Base-by-base conservation (phyloP, 2,113 vertebrate species). In the Nansenia antarctica region DNA sequence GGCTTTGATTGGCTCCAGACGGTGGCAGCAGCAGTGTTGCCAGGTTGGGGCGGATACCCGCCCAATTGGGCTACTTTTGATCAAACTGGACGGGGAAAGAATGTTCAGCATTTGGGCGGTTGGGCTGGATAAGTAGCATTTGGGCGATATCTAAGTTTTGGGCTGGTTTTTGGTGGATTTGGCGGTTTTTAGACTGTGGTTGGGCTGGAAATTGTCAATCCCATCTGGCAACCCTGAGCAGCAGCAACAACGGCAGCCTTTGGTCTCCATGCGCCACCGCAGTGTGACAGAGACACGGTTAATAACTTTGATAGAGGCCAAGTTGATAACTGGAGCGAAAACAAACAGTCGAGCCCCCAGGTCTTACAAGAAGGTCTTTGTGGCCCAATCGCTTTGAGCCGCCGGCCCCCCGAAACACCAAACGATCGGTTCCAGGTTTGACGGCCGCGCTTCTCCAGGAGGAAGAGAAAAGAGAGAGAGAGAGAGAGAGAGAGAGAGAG, bases 351-450 rank as follows among this genome's bases (percentile, higher is more conserved):
- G 70, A 66, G 70, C n/a, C n/a, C n/a, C n/a, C 20, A 39, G 78
- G 57, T 76, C 69, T 81, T 78, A 89, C 78, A 87, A 83, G 77
- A 62, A 66, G n/a, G 77, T 82, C 83, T 85, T 88, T 90, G 85
- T 87, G 84, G 62, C 8, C 18, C 26, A 18, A 60, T 37, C 30
- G n/a, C 18, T 27, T 60, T 12, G 9, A 53, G 26, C 39, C 49
- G 8, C 45, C 11, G 65, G 30, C 42, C n/a, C n/a, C n/a, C n/a
- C n/a, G n/a, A n/a, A 42, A 18, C 82, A 84, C 85, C 77, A 88
- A 89, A 89, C 84, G 88, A 90, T 90, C 85, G 84, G 86, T 88
- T 88, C 86, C 87, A 90, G 87, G 88, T 86, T 29, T 88, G 86
- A 89, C 87, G 85, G 87, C 86, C 88, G 85, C 87, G 82, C 80